These are phyloP conservation scores for Anoplopoma fimbria DNA, from an alignment of 2,113 vertebrate genomes.

Conservation along the genomic window DNA sequence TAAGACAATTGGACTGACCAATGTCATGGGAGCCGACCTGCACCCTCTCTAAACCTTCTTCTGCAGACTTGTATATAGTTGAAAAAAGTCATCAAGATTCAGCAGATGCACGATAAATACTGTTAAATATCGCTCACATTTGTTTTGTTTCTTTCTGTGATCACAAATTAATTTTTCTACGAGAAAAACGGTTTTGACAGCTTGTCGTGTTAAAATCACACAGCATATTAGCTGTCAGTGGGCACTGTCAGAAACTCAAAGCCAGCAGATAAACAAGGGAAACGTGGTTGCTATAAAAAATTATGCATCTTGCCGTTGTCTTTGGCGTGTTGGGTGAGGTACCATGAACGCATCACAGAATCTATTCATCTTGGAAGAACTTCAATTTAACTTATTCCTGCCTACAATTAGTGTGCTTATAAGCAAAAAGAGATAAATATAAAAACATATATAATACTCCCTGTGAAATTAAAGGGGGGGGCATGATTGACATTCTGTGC, in stretches of 20 bases:
- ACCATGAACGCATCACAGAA: not conserved
- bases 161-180: slow-evolving; percentile 24
- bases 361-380: not conserved
- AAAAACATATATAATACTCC: not conserved
- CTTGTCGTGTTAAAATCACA: slow-evolving; percentile 58
- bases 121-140: slow-evolving; percentile 17
- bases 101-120: not conserved
- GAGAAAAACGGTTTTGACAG: slow-evolving; percentile 43
- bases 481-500: not conserved
- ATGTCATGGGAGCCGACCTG: not conserved
- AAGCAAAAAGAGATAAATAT: not conserved
- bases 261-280: not conserved
- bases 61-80: not conserved
- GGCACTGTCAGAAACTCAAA: slow-evolving; percentile 2
- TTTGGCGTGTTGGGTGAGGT: not conserved
- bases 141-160: not conserved
- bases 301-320: not conserved
- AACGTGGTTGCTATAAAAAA: not conserved
- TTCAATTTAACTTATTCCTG: not conserved
- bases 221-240: slow-evolving; percentile 53
- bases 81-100: not conserved
- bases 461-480: not conserved
- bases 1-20: not conserved
- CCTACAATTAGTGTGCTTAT: not conserved
- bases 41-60: not conserved